phyloP scores from a whole-genome alignment of 2,113 vertebrate genomes.

The Oncorhynchus keta region DNA sequence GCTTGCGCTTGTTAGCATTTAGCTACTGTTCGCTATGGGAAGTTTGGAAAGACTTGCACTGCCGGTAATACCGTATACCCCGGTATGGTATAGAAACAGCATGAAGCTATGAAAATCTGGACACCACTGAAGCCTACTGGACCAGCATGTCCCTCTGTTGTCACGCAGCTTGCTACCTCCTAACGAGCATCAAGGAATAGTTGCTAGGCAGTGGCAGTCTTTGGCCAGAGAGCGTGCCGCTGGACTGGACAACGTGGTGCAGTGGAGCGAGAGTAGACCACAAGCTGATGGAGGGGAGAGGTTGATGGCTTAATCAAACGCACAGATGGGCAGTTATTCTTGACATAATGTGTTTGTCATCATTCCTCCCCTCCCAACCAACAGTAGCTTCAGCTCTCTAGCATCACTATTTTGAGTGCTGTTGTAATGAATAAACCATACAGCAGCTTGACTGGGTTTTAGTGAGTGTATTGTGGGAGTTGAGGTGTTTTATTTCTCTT shows the following conservation, averaged over 20 bases:
- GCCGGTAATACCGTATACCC: too few species aligned
- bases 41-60: too few species aligned
- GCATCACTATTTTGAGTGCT: neutral
- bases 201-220: slow-evolving; percentile 22
- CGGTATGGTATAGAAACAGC: too few species aligned
- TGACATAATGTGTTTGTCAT: neutral
- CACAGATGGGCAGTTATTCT: neutral
- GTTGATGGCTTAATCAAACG: slow-evolving; percentile 1
- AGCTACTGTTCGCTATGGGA: too few species aligned
- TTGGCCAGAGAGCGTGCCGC: neutral
- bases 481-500: neutral
- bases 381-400: neutral
- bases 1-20: too few species aligned
- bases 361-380: neutral
- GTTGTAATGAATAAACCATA: neutral
- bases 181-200: neutral
- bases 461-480: neutral
- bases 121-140: neutral
- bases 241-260: neutral
- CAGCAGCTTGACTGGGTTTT: neutral
- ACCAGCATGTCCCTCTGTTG: neutral
- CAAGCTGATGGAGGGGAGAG: neutral
- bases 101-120: neutral
- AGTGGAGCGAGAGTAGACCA: neutral
- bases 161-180: slow-evolving; percentile 1